Evolutionary conservation across 2,113 vertebrate genomes (phyloP).

Genomic region (Oryzias javanicus): DNA sequence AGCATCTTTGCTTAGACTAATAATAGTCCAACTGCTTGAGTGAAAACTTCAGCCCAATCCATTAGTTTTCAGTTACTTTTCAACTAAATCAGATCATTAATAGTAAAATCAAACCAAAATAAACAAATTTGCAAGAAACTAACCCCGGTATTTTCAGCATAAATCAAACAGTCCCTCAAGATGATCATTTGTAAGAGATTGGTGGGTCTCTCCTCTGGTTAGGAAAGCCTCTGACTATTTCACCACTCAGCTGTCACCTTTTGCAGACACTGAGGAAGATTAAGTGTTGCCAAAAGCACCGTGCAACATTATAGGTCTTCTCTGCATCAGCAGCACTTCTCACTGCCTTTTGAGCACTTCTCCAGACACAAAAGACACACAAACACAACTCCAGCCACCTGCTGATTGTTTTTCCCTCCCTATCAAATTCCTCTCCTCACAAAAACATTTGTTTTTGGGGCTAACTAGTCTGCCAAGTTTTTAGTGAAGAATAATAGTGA

Average conservation of each 20-base stretch:
- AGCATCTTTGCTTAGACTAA: too few relatives aligned
- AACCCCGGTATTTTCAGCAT: too few relatives aligned
- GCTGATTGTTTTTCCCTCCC: slow-evolving; percentile 49
- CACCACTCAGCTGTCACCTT: slow-evolving; percentile 33
- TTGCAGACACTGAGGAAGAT: slow-evolving; percentile 43
- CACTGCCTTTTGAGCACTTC: slow-evolving; percentile 15
- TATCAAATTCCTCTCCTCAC: slow-evolving; percentile 36
- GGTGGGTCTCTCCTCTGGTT: slow-evolving; percentile 31
- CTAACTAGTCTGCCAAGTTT: slow-evolving; percentile 15
- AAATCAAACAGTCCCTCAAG: not conserved
- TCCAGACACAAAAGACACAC: not conserved
- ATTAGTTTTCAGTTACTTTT: too few relatives aligned
- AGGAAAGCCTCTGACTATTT: slow-evolving; percentile 12
- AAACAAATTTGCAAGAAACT: too few relatives aligned
- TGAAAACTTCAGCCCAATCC: too few relatives aligned
- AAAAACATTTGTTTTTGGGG: slow-evolving; percentile 36
- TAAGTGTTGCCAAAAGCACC: slow-evolving; percentile 40
- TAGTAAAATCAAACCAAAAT: too few relatives aligned
- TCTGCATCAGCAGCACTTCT: slow-evolving; percentile 46
- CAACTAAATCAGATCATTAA: too few relatives aligned
- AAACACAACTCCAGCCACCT: not conserved
- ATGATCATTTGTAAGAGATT: slow-evolving; percentile 29
- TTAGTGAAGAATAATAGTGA: slow-evolving; percentile 13
- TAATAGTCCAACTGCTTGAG: too few relatives aligned
- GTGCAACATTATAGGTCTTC: slow-evolving; percentile 56